A percentile compares a stretch with the other conserved stretches of the same genome.
Conservation (phyloP, 1,140 invertebrate species). For the Charaxes varanes region DNA sequence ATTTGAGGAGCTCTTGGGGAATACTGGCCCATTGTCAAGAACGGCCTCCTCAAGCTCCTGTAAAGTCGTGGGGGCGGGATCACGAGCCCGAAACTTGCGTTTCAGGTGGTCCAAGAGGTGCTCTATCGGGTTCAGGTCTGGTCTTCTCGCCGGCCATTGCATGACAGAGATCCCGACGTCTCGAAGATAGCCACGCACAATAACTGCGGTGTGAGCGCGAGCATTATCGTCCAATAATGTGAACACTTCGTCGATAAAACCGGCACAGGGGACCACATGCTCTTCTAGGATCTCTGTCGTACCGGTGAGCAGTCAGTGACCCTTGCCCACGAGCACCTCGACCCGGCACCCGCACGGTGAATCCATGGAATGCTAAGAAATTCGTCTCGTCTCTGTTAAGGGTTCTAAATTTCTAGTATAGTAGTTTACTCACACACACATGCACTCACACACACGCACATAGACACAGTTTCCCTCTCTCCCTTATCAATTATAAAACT, state of each 20-base stretch:
- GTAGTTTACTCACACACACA: too few species aligned
- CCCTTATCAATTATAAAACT: too few species aligned
- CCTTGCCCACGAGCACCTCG: conserved; percentile 2
- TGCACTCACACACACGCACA: too few species aligned
- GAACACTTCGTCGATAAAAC: neutral
- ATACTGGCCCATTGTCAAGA: too few species aligned
- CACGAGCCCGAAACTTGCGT: neutral
- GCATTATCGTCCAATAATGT: neutral
- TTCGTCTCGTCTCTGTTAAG: too few species aligned
- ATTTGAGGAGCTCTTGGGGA: neutral
- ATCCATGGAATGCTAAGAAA: too few species aligned
- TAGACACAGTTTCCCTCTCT: too few species aligned
- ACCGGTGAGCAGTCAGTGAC: conserved; percentile 10
- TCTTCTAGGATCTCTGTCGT: neutral
- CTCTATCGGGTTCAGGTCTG: conserved; percentile 1
- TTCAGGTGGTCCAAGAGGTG: conserved; percentile 2
- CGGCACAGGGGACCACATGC: neutral
- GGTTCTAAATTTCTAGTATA: too few species aligned
- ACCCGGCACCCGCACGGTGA: conserved; percentile 17
- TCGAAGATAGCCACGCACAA: too few species aligned
- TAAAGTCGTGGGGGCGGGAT: conserved; percentile 2
- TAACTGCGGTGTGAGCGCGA: neutral
- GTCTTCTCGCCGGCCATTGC: conserved; percentile 3
- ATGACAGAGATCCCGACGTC: conserved; percentile 5
- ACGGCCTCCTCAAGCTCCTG: too few species aligned